These are phyloP conservation scores for Urophycis tenuis DNA, from an alignment of 2,797 vertebrate genomes.

Conservation along the genomic window DNA sequence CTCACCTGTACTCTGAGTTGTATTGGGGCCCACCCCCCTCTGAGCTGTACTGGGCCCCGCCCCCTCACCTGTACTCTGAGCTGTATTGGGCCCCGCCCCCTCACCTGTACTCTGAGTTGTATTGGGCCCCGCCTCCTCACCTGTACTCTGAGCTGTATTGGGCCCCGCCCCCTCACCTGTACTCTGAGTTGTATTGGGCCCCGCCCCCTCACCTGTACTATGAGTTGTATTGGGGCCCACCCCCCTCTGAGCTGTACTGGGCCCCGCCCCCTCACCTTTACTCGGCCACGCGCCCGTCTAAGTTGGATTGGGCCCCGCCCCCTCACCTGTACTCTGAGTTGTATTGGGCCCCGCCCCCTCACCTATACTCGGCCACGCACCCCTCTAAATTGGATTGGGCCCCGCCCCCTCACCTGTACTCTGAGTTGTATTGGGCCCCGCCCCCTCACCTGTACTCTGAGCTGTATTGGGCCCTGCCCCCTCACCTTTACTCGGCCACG, in stretches of 20 bases:
- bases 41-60: conserved; percentile 96
- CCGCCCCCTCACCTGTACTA: conserved; percentile 84
- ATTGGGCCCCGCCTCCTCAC: conserved; percentile 62
- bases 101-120: conserved; percentile 99
- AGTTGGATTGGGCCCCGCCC: no score
- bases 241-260: conserved; percentile 85
- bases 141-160: no score
- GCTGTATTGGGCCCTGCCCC: no score
- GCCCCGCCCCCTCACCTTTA: conserved; percentile 97
- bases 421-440: no score
- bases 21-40: no score
- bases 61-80: no score
- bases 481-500: conserved; percentile 94
- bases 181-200: no score
- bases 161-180: conserved; percentile 89
- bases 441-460: no score
- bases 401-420: conserved; percentile 82
- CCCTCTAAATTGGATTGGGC: no score
- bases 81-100: no score
- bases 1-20: conserved; percentile 98
- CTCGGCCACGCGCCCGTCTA: conserved; percentile 89
- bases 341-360: conserved; percentile 88
- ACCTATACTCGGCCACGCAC: conserved; percentile 95
- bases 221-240: no score
- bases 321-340: conserved; percentile 96